These are phyloP conservation scores for Octopus sinensis DNA, from an alignment of 1,140 invertebrate species.

Conservation along the genomic window DNA sequence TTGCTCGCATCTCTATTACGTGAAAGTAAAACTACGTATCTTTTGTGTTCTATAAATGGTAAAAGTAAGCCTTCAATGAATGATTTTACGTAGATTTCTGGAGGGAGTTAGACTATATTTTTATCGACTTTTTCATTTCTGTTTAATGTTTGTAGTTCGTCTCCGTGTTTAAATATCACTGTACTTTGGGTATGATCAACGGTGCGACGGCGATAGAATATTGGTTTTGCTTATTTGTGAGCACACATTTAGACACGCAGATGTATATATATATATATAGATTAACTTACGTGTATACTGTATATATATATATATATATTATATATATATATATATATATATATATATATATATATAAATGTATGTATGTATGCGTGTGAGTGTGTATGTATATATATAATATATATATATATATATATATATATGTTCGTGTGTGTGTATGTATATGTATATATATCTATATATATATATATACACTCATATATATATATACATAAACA, in stretches of 20 bases:
- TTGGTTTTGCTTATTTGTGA: not conserved
- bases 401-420: not conserved
- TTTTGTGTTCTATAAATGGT: too few species aligned
- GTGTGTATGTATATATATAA: not conserved
- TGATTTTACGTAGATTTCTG: too few species aligned
- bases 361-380: not conserved
- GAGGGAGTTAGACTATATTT: too few species aligned
- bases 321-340: not conserved
- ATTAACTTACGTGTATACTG: not conserved
- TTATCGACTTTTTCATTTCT: too few species aligned
- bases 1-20: too few species aligned
- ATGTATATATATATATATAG: not conserved
- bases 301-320: not conserved
- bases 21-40: too few species aligned
- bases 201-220: too few species aligned
- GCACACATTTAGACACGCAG: not conserved
- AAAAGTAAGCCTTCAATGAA: too few species aligned
- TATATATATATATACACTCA: not conserved
- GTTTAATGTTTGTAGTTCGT: too few species aligned
- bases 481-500: not conserved
- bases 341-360: not conserved
- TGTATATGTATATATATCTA: not conserved
- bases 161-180: too few species aligned
- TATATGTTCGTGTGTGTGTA: not conserved
- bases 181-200: too few species aligned